Evolutionary conservation across 1,140 invertebrate genomes (phyloP).

Genomic region (Panagrolaimus sp.): DNA sequence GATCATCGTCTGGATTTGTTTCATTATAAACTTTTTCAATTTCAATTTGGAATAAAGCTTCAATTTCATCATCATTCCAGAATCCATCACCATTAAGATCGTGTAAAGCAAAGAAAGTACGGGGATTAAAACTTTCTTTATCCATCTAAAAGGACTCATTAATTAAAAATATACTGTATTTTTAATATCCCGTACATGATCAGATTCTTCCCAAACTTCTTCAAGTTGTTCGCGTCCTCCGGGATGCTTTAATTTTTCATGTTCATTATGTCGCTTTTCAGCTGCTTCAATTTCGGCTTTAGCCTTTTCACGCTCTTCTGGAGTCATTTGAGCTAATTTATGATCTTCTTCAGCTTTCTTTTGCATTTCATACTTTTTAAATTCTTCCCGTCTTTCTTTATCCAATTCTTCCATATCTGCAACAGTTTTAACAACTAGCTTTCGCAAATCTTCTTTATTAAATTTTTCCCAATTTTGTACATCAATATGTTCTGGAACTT

Average conservation of each 20-base stretch:
- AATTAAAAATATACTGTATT: background rate
- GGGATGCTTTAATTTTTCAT: constrained; percentile 72
- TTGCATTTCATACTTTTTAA: constrained; percentile 94
- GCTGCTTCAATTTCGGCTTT: constrained; percentile 68
- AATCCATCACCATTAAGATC: constrained; percentile 88
- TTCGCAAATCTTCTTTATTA: constrained; percentile 86
- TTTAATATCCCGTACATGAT: constrained; percentile 68
- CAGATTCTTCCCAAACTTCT: constrained; percentile 96
- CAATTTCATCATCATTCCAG: constrained; percentile 90
- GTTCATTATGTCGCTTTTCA: constrained; percentile 80
- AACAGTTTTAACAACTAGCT: constrained; percentile 76
- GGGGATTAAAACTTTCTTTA: constrained; percentile 81
- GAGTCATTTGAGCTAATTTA: constrained; percentile 48
- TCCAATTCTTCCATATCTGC: constrained; percentile 81
- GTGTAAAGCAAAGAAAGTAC: constrained; percentile 92
- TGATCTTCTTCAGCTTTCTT: constrained; percentile 75
- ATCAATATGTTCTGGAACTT: constrained; percentile 75
- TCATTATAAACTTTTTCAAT: constrained; percentile 67
- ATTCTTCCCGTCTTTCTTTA: constrained; percentile 73
- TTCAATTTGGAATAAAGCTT: constrained; percentile 85
- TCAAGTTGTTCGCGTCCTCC: constrained; percentile 84
- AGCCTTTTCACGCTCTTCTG: constrained; percentile 67
- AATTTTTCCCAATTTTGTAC: constrained; percentile 84
- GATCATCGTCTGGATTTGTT: constrained; percentile 59
- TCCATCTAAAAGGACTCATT: constrained; percentile 66